Base-by-base conservation (phyloP, 1,140 invertebrate species). In the Olivierus martensii region DNA sequence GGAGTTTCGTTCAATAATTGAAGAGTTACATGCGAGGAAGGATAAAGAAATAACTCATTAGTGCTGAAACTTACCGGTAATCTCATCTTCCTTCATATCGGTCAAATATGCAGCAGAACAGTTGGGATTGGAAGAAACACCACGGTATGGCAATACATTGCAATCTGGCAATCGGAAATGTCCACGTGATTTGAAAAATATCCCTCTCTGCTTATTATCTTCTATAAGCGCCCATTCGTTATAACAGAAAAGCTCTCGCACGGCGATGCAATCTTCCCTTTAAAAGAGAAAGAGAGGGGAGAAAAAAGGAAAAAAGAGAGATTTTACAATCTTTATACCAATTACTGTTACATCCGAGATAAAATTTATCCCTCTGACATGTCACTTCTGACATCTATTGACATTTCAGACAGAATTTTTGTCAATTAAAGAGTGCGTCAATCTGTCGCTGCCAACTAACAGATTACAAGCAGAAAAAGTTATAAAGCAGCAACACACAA, bases 241-340 rank as follows among this genome's bases (percentile, higher is more conserved):
- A 66, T 87, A 90, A 71, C 91, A 96, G 69, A 93, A 87, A 58
- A 88, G 77, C 63, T 87, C 78, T 64, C 82, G 80, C 5, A 92
- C 83, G 22, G 88, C 90, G 61, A 87, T 79, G 66, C 92, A 95
- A 65, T 93, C 89, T 75, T 95, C 88, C 61, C 85, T 87, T 72
- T 83, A 93, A 11, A 89, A n/a, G 35, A 28, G 28, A 36, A 36
- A 10, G 49, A 59, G 12, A 18, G n/a, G 14, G 18, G 12, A 9
- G 73, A 83, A 93, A 11, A 89, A n/a, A 38, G 9, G 28, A 36
- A 36, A 10, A 48, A 59, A 17, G n/a, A 19, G 14, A 34, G 12
- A 9, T 47, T 42, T 18, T 6, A 17, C 4, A 43, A 43, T 43
- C 41, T 43, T 43, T 6, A 9, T 22, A 18, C 17, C 41, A 43